A percentile compares a stretch with the other conserved stretches of the same genome.
Conservation (phyloP, 2,888 invertebrate genomes). For the Leptothorax acervorum region DNA sequence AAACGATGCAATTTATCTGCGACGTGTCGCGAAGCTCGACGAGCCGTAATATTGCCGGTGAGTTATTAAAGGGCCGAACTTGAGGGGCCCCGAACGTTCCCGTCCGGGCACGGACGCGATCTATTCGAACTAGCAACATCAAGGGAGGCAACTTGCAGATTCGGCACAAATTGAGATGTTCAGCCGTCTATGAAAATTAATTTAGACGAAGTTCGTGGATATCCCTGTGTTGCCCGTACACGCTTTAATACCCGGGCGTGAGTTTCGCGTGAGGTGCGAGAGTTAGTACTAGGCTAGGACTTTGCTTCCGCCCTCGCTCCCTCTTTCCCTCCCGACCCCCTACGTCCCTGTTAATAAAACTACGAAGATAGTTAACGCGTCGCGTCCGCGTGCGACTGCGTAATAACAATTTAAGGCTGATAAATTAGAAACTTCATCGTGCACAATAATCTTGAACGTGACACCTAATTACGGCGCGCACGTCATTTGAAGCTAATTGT, state of each 20-base stretch:
- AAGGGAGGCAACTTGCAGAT: conserved; percentile 48
- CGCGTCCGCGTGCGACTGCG: not conserved
- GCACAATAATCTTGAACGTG: conserved; percentile 30
- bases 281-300: conserved; percentile 36
- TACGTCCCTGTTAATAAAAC: conserved; percentile 32
- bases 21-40: conserved; percentile 59
- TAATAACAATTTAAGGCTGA: conserved; percentile 41
- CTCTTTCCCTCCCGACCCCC: too few relatives aligned
- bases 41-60: conserved; percentile 66
- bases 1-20: conserved; percentile 66
- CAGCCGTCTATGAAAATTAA: conserved; percentile 59
- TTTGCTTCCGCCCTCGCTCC: not conserved
- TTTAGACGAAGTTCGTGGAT: conserved; percentile 52
- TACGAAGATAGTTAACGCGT: conserved; percentile 42
- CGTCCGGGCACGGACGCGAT: conserved; percentile 27
- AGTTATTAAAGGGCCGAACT: conserved; percentile 68
- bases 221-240: conserved; percentile 46
- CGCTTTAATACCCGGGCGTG: conserved; percentile 46
- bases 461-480: conserved; percentile 32
- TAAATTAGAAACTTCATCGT: conserved; percentile 42
- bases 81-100: conserved; percentile 40
- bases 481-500: conserved; percentile 7
- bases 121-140: conserved; percentile 54
- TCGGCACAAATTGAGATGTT: conserved; percentile 57
- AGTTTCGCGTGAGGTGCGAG: conserved; percentile 47